Base-by-base conservation (phyloP, 2,797 vertebrate genomes). In the Bradypodion ventrale region DNA sequence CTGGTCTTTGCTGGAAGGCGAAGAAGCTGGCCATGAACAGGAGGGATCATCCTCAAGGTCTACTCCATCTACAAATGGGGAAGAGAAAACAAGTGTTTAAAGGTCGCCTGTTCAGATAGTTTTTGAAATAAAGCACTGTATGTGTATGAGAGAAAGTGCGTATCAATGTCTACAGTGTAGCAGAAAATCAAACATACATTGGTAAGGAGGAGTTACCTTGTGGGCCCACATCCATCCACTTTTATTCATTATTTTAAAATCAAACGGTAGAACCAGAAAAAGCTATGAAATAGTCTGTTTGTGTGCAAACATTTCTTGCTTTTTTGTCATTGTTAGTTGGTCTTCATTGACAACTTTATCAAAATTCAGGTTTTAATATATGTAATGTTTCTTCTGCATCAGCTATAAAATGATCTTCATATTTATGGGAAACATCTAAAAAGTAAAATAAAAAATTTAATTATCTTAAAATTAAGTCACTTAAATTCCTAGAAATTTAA, bases 1-100 rank as follows among this genome's bases (percentile, higher is more conserved):
- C 95, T 99, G 98, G 90, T 99, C 99, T 96, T 99, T 99, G 95
- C 99, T 99, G 65, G 99, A 99, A 78, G 99, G 99, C 0, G 99
- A 99, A 81, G 99, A 99, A 87, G 98, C 98, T 78, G 98, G 98
- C 98, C 99, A 99, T 82, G 98, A 99, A 95, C 98, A 99, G 3
- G 96, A 97, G 80, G 98, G 98, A 92, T 99, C 99, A 96, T 99
- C 99, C 88, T 99, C 99, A 93, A 98, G 95, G 95, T 99, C 98
- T 94, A 95, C 97, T 90, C 97, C 97, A 93, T 99, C 98, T 99
- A 95, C 87, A 97, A 94, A 12, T 94, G 10, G 69, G 77, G 93
- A 89, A 89, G 79, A 89, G 90, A 25, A 68, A 91, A 84, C 78
- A 80, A 81, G 66, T 68, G 79, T 85, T 92, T 91, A 91, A 32